Evolutionary conservation across 2,888 invertebrate species (phyloP).

Genomic region (Hedychridium roseum): DNA sequence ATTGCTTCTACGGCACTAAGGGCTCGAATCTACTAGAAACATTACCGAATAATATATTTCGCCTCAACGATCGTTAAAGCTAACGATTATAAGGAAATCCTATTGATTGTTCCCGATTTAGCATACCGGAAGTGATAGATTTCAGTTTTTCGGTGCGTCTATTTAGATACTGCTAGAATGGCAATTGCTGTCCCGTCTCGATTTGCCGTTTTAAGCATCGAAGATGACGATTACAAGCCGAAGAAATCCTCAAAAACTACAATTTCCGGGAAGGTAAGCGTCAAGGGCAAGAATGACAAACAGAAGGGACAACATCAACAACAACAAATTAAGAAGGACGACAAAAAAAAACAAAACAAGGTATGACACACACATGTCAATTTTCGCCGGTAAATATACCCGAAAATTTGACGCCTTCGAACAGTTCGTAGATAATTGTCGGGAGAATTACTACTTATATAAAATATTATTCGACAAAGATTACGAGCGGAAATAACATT

Average conservation of each 20-base stretch:
- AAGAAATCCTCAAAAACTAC: conserved; percentile 53
- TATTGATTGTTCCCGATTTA: background rate
- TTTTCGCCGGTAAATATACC: no score
- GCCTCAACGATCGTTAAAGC: background rate
- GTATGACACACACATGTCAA: conserved; percentile 31
- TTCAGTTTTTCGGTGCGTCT: conserved; percentile 24
- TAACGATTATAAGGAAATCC: background rate
- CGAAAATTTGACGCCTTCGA: no score
- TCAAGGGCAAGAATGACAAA: conserved; percentile 56
- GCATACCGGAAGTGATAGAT: conserved; percentile 31
- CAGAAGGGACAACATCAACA: conserved; percentile 42
- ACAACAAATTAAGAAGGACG: conserved; percentile 47
- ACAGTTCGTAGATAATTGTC: no score
- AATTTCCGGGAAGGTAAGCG: conserved; percentile 34
- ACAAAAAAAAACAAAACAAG: conserved; percentile 56
- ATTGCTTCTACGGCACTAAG: conserved; percentile 3
- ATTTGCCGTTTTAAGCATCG: conserved; percentile 78
- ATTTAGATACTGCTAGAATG: conserved; percentile 61
- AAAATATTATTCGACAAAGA: no score
- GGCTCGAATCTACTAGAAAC: background rate
- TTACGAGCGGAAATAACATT: no score
- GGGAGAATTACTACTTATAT: no score
- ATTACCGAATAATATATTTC: background rate
- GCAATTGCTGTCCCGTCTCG: conserved; percentile 75
- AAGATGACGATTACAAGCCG: conserved; percentile 72